Evolutionary conservation across 2,113 vertebrate genomes (phyloP), one percentile per base, ranked within the genome.

Genomic region (Athene noctua): DNA sequence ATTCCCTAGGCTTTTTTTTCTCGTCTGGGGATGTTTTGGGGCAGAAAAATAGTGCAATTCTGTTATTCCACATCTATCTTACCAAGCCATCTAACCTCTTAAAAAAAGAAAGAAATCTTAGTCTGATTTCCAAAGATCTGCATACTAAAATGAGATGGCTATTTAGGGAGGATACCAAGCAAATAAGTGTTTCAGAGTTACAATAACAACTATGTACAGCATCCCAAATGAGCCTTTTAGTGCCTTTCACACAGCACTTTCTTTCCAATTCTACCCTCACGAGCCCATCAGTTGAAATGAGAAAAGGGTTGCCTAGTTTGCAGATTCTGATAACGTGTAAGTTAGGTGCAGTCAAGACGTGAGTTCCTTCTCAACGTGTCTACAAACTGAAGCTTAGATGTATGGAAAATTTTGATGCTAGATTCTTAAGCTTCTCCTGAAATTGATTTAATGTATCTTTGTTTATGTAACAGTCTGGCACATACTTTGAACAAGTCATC

Each of bases 401-500:
- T 25, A 51, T 27, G 20, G 40, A 65, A 49, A 91, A 80, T 92
- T 93, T 73, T 90, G 75, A 88, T 54, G 80, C 6, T 17, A 80
- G 92, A 94, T 80, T 12, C 46, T 72, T 62, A 68, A 86, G 51
- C 20, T 80, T n/a, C 47, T 86, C 21, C 59, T 86, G 63, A 66
- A 92, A 67, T 40, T 3, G 2, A n/a, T 93, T 80, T 70, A 80
- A 77, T 80, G 26, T 58, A 58, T 59, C 67, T 86, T 88, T 93
- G 88, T 94, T 93, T 90, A 70, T 88, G 58, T 70, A 88, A 90
- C n/a, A 75, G 78, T 93, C 88, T 92, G 92, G n/a, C 86, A 67
- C 38, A 12, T 59, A 32, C 59, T 95, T 92, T 90, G 63, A 93
- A 78, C 82, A 36, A 90, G 49, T 94, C 71, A 54, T 88, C 86